Evolutionary conservation across 37 sponge, comb jelly and placozoan genomes (phyloP).

Genomic region (Spongilla lacustris): DNA sequence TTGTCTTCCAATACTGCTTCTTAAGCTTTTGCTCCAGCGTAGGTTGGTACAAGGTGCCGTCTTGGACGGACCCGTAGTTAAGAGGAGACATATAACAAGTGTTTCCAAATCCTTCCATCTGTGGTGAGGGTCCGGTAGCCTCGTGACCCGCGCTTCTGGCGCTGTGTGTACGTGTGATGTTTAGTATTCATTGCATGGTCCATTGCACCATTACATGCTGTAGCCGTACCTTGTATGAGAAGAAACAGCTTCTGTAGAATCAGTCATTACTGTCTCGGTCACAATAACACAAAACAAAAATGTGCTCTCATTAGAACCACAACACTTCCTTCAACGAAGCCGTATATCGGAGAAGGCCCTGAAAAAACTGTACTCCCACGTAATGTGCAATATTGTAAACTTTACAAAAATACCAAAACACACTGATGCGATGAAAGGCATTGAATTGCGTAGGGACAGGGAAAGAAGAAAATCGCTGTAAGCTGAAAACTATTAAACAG

Average conservation of each 20-base stretch:
- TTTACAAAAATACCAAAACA: not conserved
- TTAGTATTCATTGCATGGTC: not conserved
- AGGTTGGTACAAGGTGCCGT: conserved; percentile 14
- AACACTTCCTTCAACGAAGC: not conserved
- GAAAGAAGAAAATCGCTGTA: too few relatives aligned
- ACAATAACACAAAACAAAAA: not conserved
- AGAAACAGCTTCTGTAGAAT: not conserved
- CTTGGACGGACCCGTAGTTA: conserved; percentile 77
- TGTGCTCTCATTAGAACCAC: conserved; percentile 1
- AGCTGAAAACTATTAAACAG: too few relatives aligned
- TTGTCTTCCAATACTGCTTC: conserved; percentile 87
- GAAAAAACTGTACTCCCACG: not conserved
- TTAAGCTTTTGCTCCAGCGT: conserved; percentile 71
- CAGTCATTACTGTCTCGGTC: not conserved
- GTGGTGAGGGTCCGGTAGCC: not conserved
- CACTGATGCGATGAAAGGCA: not conserved
- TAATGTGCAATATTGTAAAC: not conserved
- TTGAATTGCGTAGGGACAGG: too few relatives aligned
- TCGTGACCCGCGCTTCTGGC: not conserved
- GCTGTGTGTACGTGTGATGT: not conserved
- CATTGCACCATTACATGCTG: not conserved
- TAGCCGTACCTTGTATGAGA: not conserved
- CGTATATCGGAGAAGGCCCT: not conserved
- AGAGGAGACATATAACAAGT: conserved; percentile 43
- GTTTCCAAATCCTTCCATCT: conserved; percentile 79